Evolutionary conservation across 2,888 invertebrate genomes (phyloP).

Genomic region (Ornithoptera alexandrae): DNA sequence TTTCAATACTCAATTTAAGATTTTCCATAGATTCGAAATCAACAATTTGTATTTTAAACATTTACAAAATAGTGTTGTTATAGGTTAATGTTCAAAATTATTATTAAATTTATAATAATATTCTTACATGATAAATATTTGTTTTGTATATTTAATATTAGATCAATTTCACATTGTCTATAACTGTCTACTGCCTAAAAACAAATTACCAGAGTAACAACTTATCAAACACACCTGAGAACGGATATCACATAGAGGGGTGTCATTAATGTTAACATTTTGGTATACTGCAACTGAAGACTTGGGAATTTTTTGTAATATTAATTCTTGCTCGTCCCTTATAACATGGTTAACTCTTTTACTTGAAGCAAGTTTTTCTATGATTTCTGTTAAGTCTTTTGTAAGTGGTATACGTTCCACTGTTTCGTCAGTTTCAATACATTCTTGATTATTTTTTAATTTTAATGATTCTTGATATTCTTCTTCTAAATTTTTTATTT

Average conservation of each 20-base stretch:
- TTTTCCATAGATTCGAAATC: too few relatives aligned
- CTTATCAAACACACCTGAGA: conserved; percentile 72
- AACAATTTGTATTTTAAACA: too few relatives aligned
- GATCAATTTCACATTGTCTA: too few relatives aligned
- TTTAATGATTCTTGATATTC: conserved; percentile 65
- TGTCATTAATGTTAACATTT: conserved; percentile 65
- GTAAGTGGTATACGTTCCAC: conserved; percentile 65
- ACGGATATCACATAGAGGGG: conserved; percentile 74
- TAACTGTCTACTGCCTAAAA: too few relatives aligned
- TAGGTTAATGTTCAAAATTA: too few relatives aligned
- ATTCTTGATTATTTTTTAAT: conserved; percentile 41
- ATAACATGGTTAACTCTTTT: conserved; percentile 46
- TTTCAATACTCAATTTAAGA: too few relatives aligned
- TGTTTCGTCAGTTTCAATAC: conserved; percentile 40
- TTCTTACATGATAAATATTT: too few relatives aligned
- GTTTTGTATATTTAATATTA: too few relatives aligned
- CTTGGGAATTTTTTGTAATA: conserved; percentile 79
- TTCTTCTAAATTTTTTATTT: conserved; percentile 73
- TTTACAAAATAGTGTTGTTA: too few relatives aligned
- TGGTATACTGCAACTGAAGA: conserved; percentile 84
- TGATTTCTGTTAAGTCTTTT: conserved; percentile 78
- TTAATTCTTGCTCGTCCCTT: conserved; percentile 49
- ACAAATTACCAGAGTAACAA: neutral
- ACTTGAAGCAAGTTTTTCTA: conserved; percentile 72
- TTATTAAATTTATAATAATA: too few relatives aligned